These are phyloP conservation scores for Crenichthys baileyi DNA, from an alignment of 2,797 vertebrate genomes.

Conservation along the genomic window DNA sequence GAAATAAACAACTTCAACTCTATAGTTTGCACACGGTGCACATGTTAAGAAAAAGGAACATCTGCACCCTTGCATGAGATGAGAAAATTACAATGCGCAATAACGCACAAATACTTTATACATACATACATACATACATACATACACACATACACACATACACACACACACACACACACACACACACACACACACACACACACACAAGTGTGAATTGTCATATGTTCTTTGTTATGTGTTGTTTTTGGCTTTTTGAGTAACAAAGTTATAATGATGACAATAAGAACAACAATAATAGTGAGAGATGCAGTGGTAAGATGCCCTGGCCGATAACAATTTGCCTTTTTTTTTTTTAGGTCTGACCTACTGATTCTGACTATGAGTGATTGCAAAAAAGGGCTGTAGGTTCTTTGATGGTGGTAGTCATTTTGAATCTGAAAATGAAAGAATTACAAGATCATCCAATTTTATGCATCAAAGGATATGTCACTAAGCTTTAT, in stretches of 20 bases:
- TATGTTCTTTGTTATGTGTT: neutral
- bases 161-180: too few species aligned
- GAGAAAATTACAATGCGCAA: neutral
- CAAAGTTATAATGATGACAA: neutral
- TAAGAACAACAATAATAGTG: neutral
- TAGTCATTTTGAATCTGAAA: neutral
- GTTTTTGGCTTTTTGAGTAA: neutral
- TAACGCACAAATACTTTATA: neutral
- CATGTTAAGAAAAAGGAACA: too few species aligned
- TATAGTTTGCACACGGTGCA: too few species aligned
- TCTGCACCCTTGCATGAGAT: neutral
- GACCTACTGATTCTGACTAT: neutral
- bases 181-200: too few species aligned
- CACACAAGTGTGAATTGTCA: neutral
- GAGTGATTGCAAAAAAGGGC: neutral
- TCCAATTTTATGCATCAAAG: neutral
- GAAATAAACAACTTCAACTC: neutral
- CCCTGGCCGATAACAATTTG: neutral
- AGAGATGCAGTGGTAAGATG: neutral
- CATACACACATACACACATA: too few species aligned
- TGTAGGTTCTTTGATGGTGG: neutral
- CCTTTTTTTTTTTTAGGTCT: neutral
- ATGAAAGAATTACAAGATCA: neutral
- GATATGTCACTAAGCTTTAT: constrained; percentile 1
- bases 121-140: neutral